These are phyloP conservation scores for Sphecodes monilicornis DNA, from an alignment of 2,888 invertebrate species.

Conservation along the genomic window DNA sequence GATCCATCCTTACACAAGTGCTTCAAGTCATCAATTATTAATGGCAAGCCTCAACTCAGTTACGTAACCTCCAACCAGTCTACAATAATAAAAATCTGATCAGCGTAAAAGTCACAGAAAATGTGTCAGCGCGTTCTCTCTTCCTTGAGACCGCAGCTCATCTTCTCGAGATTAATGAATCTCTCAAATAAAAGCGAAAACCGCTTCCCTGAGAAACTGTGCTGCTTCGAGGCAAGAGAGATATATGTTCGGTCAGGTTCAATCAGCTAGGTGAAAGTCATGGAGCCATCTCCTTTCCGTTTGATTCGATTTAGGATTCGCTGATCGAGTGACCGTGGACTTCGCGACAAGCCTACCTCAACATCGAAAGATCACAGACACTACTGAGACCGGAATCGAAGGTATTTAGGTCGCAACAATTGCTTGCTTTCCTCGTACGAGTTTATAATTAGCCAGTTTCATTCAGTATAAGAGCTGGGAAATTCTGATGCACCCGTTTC, in stretches of 20 bases:
- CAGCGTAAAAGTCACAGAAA: not conserved
- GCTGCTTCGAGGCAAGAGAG: not conserved
- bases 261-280: conserved; percentile 56
- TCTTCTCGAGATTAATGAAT: not conserved
- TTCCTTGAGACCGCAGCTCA: not conserved
- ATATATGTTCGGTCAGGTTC: not conserved
- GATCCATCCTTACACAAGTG: not conserved
- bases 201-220: not conserved
- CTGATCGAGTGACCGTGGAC: conserved; percentile 65
- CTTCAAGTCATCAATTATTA: not conserved
- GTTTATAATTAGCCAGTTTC: not conserved
- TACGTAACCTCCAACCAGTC: not conserved
- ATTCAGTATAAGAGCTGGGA: not conserved
- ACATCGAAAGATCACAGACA: conserved; percentile 54
- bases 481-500: not conserved
- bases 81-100: not conserved
- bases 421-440: not conserved
- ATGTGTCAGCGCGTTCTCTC: not conserved
- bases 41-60: not conserved
- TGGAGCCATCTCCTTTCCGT: conserved; percentile 51
- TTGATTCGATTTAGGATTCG: conserved; percentile 60
- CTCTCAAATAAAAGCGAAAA: not conserved
- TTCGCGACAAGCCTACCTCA: conserved; percentile 51
- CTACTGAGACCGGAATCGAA: conserved; percentile 48
- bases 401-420: conserved; percentile 63